Conservation (phyloP, 2,797 vertebrate genomes). For the Sebastes goodei region DNA sequence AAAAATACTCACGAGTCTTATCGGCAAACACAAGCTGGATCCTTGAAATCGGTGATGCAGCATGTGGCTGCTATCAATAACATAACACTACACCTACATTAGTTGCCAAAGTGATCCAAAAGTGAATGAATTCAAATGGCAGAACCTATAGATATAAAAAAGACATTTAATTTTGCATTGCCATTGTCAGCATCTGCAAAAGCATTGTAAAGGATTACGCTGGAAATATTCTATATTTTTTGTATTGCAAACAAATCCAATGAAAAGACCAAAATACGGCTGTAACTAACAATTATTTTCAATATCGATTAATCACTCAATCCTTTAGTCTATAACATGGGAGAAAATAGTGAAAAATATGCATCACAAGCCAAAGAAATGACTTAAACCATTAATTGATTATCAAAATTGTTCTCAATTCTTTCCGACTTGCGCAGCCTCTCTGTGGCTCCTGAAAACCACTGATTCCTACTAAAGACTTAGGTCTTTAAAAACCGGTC, state of each 20-base stretch:
- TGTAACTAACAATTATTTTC: neutral
- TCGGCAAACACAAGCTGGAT: neutral
- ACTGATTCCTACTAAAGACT: neutral
- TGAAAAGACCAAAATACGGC: neutral
- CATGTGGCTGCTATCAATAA: neutral
- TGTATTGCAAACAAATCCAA: neutral
- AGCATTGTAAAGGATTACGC: neutral
- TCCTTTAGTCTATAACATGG: neutral
- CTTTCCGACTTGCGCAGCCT: neutral
- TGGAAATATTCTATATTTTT: neutral
- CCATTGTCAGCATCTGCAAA: neutral
- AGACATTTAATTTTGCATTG: neutral
- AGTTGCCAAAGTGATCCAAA: neutral
- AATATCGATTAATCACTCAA: neutral
- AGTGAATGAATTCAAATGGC: neutral
- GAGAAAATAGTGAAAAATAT: neutral
- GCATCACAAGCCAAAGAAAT: neutral
- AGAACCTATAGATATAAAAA: neutral
- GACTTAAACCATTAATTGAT: neutral
- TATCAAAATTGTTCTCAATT: no score
- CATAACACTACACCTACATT: no score
- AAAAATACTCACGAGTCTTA: neutral
- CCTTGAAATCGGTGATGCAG: neutral
- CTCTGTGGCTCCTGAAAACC: neutral
- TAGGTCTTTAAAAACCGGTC: neutral